These are phyloP conservation scores for Hippocampus mohnikei DNA, from an alignment of 2,113 vertebrate species.

Conservation along the genomic window DNA sequence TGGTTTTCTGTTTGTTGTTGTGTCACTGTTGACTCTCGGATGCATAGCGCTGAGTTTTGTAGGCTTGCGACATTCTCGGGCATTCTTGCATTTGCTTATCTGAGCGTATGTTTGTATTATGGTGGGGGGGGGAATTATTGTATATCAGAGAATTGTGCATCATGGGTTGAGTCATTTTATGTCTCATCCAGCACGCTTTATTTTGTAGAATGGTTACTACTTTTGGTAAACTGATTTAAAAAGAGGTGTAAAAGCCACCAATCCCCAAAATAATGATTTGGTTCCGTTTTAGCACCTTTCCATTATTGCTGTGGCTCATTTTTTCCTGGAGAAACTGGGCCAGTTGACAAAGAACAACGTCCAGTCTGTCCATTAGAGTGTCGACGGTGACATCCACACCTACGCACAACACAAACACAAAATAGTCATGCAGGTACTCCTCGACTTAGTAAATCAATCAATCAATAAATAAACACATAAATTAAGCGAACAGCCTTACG, in stretches of 20 bases:
- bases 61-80: no score
- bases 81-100: no score
- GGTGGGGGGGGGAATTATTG: not conserved
- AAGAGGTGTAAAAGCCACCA: not conserved
- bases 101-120: not conserved
- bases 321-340: constrained; percentile 88
- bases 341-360: constrained; percentile 90
- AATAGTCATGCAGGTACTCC: not conserved
- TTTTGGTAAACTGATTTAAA: not conserved
- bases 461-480: no score
- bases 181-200: not conserved
- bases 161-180: not conserved
- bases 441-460: no score
- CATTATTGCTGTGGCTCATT: constrained; percentile 78
- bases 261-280: not conserved
- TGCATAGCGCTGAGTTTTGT: no score
- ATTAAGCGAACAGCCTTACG: no score
- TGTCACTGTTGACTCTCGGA: no score
- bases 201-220: not conserved
- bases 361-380: constrained; percentile 88
- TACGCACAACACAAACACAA: constrained; percentile 49
- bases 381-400: constrained; percentile 87
- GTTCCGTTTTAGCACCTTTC: constrained; percentile 75
- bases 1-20: no score
- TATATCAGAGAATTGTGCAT: not conserved